phyloP scores from a whole-genome alignment of 2,888 invertebrate genomes.

The Aleiodes leptofemur region DNA sequence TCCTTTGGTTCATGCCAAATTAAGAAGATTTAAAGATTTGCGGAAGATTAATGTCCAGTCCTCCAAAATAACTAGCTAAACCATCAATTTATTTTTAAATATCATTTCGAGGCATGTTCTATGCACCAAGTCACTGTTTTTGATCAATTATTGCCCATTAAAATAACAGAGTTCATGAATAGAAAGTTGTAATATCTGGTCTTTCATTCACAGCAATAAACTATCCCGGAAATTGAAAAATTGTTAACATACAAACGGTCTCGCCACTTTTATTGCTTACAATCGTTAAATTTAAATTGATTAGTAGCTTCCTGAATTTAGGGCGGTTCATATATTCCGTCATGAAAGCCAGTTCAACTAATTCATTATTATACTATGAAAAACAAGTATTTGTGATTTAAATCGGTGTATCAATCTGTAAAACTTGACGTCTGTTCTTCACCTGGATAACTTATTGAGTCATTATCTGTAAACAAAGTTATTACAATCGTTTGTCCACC shows the following conservation, averaged over 20 bases:
- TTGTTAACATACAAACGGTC: constrained; percentile 22
- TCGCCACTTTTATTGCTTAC: constrained; percentile 15
- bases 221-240: constrained; percentile 42
- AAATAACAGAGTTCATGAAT: constrained; percentile 32
- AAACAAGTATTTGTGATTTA: constrained; percentile 11
- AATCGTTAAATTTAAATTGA: constrained; percentile 6
- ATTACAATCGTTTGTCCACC: constrained; percentile 34
- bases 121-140: constrained; percentile 26
- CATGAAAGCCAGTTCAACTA: not conserved
- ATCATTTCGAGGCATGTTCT: constrained; percentile 36
- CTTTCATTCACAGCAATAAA: constrained; percentile 34
- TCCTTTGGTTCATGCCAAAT: not conserved
- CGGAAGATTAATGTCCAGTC: not conserved
- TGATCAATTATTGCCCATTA: constrained; percentile 42
- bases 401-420: constrained; percentile 5
- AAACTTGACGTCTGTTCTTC: not conserved
- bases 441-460: constrained; percentile 32
- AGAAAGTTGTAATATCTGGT: constrained; percentile 29
- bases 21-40: not conserved
- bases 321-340: not conserved
- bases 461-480: constrained; percentile 48
- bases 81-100: constrained; percentile 39
- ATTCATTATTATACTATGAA: constrained; percentile 7
- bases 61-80: constrained; percentile 20
- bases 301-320: not conserved